These are phyloP conservation scores for Toxotes jaculatrix DNA, from an alignment of 2,113 vertebrate species.

Conservation along the genomic window DNA sequence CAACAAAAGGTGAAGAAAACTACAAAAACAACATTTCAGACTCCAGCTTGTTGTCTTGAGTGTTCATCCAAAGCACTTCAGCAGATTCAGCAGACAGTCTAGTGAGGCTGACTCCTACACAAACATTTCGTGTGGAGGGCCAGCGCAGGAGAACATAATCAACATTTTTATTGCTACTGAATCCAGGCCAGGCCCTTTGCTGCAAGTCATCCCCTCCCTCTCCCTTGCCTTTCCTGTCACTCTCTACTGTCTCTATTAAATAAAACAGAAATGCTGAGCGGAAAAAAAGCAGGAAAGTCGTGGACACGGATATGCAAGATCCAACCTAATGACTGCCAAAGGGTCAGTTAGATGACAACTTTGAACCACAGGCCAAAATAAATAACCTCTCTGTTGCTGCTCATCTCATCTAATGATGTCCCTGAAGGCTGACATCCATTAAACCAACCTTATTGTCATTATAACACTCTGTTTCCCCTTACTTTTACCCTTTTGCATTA, in stretches of 20 bases:
- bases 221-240: too few species aligned
- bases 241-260: too few species aligned
- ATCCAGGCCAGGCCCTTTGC: too few species aligned
- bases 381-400: constrained; percentile 43
- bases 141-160: constrained; percentile 16
- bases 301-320: constrained; percentile 28
- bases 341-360: constrained; percentile 60
- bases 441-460: constrained; percentile 29
- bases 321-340: constrained; percentile 25
- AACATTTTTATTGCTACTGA: constrained; percentile 23
- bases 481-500: constrained; percentile 2
- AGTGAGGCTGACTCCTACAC: constrained; percentile 18
- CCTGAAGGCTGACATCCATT: constrained; percentile 39
- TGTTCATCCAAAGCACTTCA: constrained; percentile 4
- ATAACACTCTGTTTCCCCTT: not conserved
- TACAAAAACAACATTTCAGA: not conserved
- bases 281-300: constrained; percentile 14
- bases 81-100: constrained; percentile 16
- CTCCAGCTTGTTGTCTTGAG: constrained; percentile 12
- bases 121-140: constrained; percentile 1
- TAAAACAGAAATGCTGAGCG: too few species aligned
- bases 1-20: not conserved
- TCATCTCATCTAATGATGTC: constrained; percentile 68
- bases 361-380: constrained; percentile 58
- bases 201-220: too few species aligned